Evolutionary conservation across 2,113 vertebrate species (phyloP), one percentile per base, ranked within the genome.

Genomic region (Ibidorhyncha struthersii): DNA sequence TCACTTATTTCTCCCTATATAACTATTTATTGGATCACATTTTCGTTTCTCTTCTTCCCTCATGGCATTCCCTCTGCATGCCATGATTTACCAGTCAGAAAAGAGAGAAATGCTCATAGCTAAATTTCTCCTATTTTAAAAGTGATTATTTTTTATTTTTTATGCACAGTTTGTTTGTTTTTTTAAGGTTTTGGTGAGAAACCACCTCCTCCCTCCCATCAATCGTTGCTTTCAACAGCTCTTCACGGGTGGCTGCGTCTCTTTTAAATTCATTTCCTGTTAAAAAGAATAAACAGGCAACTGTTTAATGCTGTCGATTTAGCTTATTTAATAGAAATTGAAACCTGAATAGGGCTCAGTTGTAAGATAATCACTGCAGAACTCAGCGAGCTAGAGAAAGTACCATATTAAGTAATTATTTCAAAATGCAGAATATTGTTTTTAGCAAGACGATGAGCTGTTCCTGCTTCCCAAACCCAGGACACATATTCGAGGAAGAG

Each of bases 241-340:
- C 97, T 98, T 98, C 97, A 96, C 72, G 63, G 97, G 98, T 96
- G 98, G 97, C 95, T 98, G 98, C 97, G 45, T 96, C 96, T 95
- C 97, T 97, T 98, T 98, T 97, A 97, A 96, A 98, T 97, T 98
- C 96, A 98, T 98, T 98, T 98, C 98, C 98, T 98, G 94, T 82
- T 98, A 96, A 96, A 98, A 98, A 98, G 94, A 96, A 98, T 97
- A 97, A 97, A 97, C 95, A 97, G 97, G 97, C 96, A 97, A 97
- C 97, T 96, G 92, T 97, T 97, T 93, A 95, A 97, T 97, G 96
- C 97, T 93, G 96, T 93, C 96, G 34, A 96, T 98, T 97, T 95
- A 85, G 90, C 94, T 98, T 94, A 93, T 97, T 97, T 98, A 97
- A 97, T 96, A 97, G 97, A 97, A 98, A 97, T 53, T 86, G 93